Evolutionary conservation across 1,140 invertebrate genomes (phyloP).

Genomic region (Gonatopus flavifemur): DNA sequence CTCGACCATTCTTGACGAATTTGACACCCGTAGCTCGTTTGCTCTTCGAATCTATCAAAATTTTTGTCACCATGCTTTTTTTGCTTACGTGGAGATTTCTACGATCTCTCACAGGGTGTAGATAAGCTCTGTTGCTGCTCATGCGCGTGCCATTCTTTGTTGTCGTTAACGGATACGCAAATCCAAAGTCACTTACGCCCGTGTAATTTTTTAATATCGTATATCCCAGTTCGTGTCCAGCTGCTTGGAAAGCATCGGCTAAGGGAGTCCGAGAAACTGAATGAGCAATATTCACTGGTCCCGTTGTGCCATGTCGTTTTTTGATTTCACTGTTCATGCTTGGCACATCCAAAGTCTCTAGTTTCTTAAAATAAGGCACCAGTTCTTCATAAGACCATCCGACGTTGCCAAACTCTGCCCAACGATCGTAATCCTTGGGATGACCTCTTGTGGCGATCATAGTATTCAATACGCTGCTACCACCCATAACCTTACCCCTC

Average conservation of each 20-base stretch:
- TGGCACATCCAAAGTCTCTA: slow-evolving; percentile 68
- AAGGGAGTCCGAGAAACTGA: slow-evolving; percentile 64
- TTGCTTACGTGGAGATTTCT: slow-evolving; percentile 69
- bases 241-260: slow-evolving; percentile 68
- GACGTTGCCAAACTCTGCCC: slow-evolving; percentile 73
- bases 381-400: slow-evolving; percentile 84
- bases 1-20: slow-evolving; percentile 59
- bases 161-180: slow-evolving; percentile 66
- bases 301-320: slow-evolving; percentile 64
- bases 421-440: slow-evolving; percentile 74
- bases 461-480: slow-evolving; percentile 84
- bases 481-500: no score
- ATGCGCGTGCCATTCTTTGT: slow-evolving; percentile 71
- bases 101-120: no score
- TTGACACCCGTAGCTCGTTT: slow-evolving; percentile 66
- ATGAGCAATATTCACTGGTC: slow-evolving; percentile 64
- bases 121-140: slow-evolving; percentile 73
- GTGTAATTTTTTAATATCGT: slow-evolving; percentile 74
- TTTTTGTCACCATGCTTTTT: slow-evolving; percentile 66
- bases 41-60: slow-evolving; percentile 71
- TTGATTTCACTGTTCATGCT: slow-evolving; percentile 55
- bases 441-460: slow-evolving; percentile 90
- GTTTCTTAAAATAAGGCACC: slow-evolving; percentile 79
- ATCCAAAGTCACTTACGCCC: slow-evolving; percentile 66
- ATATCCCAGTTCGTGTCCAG: slow-evolving; percentile 67